A percentile compares a stretch with the other conserved stretches of the same genome.
Evolutionary conservation across 2,888 invertebrate genomes (phyloP).

Genomic region (Drymonia ruficornis): DNA sequence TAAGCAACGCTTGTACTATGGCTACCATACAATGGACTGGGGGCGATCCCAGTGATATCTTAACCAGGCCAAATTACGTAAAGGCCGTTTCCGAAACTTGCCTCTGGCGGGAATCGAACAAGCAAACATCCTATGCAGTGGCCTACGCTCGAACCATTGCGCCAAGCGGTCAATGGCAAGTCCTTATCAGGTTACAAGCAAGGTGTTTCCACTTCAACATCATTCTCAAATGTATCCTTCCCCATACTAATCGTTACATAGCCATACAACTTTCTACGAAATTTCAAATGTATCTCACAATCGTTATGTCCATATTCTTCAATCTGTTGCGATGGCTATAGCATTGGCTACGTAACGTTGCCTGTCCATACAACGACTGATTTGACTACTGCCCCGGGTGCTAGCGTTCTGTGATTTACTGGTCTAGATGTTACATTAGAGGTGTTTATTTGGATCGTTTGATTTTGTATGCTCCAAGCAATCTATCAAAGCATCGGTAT

Average conservation of each 20-base stretch:
- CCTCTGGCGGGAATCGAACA: too few relatives aligned
- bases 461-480: neutral
- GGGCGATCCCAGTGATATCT: too few relatives aligned
- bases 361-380: neutral
- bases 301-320: conserved; percentile 28
- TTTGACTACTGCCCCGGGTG: conserved; percentile 2
- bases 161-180: too few relatives aligned
- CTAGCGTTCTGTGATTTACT: conserved; percentile 2
- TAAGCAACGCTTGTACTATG: too few relatives aligned
- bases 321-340: conserved; percentile 33
- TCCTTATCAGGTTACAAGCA: too few relatives aligned
- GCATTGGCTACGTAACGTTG: neutral
- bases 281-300: conserved; percentile 23
- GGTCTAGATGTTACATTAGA: neutral
- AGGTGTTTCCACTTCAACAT: neutral
- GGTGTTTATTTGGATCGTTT: neutral
- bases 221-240: too few relatives aligned
- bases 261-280: conserved; percentile 3
- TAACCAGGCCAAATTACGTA: too few relatives aligned
- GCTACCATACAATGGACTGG: too few relatives aligned
- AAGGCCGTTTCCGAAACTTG: too few relatives aligned
- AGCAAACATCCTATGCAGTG: too few relatives aligned
- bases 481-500: too few relatives aligned
- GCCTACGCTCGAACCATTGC: too few relatives aligned
- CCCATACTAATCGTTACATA: neutral